phyloP scores from a whole-genome alignment of 2,888 invertebrate genomes.

The Bembecia ichneumoniformis region DNA sequence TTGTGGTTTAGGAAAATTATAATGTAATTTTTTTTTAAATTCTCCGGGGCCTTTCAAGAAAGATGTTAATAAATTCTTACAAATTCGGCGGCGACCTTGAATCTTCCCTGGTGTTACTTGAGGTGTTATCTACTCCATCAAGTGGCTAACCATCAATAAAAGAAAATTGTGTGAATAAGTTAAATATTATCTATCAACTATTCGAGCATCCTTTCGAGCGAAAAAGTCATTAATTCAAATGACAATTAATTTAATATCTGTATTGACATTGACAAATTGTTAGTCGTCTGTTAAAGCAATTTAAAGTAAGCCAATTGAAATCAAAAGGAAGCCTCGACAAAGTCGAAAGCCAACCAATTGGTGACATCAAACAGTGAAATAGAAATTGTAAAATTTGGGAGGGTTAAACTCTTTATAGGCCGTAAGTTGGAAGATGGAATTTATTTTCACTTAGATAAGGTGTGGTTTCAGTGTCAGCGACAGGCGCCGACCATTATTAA shows the following conservation, averaged over 20 bases:
- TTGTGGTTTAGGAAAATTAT: too few relatives aligned
- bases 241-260: background rate
- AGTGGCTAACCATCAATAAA: too few relatives aligned
- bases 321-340: conserved; percentile 20
- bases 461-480: conserved; percentile 14
- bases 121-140: too few relatives aligned
- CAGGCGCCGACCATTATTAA: background rate
- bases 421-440: conserved; percentile 34
- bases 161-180: too few relatives aligned
- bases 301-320: conserved; percentile 19
- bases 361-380: conserved; percentile 29
- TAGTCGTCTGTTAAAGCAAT: conserved; percentile 9
- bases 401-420: conserved; percentile 37
- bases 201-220: background rate
- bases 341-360: conserved; percentile 25
- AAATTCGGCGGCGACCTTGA: too few relatives aligned
- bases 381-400: conserved; percentile 35
- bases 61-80: too few relatives aligned
- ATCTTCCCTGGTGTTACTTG: too few relatives aligned
- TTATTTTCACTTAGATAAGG: conserved; percentile 32
- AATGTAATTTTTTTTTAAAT: too few relatives aligned
- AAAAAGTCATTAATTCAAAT: background rate
- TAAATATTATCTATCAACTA: too few relatives aligned
- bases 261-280: background rate
- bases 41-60: too few relatives aligned